Conservation (phyloP, 2,113 vertebrate species). For the Heterochromis multidens region DNA sequence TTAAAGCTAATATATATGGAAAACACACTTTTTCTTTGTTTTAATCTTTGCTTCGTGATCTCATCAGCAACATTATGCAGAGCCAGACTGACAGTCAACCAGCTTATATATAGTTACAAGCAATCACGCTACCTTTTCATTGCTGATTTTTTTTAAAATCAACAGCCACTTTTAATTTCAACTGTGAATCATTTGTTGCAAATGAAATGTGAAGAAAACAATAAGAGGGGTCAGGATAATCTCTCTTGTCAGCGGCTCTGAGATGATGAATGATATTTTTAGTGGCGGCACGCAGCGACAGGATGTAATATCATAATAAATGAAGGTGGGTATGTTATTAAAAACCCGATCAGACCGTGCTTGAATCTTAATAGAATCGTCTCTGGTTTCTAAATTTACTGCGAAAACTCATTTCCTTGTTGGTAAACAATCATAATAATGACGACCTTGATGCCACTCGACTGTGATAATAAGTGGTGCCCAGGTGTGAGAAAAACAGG, state of each 20-base stretch:
- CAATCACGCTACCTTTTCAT: not conserved
- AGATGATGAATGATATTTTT: slow-evolving; percentile 7
- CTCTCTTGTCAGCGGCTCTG: not conserved
- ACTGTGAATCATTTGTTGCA: slow-evolving; percentile 17
- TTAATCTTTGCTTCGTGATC: not conserved
- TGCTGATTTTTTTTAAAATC: not conserved
- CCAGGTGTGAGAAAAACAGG: not conserved
- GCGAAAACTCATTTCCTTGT: slow-evolving; percentile 41
- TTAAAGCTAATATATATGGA: not conserved
- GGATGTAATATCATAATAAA: not conserved
- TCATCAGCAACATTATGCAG: not conserved
- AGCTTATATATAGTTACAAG: slow-evolving; percentile 1
- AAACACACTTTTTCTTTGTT: not conserved
- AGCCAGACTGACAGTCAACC: not conserved
- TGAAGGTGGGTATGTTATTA: slow-evolving; percentile 16
- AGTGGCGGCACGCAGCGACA: not conserved
- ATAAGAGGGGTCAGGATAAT: not conserved
- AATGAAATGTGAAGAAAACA: slow-evolving; percentile 32
- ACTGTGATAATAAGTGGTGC: not conserved
- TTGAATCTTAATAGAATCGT: slow-evolving; percentile 40
- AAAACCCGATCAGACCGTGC: not conserved
- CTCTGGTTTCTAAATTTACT: slow-evolving; percentile 13
- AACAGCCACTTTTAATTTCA: slow-evolving; percentile 12
- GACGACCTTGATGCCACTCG: not conserved
- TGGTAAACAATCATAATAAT: slow-evolving; percentile 21